Evolutionary conservation across 2,797 vertebrate genomes (phyloP), one percentile per base, ranked within the genome.

Genomic region (Sphenopsis melanotis): DNA sequence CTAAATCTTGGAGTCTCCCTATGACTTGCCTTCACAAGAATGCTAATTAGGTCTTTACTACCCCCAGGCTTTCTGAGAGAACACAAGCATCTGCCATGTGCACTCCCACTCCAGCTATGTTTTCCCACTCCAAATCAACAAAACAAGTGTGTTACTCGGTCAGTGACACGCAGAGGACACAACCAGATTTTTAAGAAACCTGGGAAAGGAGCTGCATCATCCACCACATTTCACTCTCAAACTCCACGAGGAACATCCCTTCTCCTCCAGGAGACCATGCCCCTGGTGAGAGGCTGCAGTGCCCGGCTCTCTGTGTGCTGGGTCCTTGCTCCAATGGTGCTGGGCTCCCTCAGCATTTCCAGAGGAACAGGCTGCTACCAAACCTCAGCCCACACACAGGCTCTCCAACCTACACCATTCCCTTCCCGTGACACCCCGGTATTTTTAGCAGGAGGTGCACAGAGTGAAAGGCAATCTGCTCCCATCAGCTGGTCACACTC

Each of bases 31-130:
- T 93, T 94, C 91, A 80, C 87, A 76, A 87, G 92, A 96, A 96
- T 94, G 81, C 88, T 96, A 96, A 96, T 96, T 90, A 96, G 81
- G 92, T 56, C 94, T 94, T 84, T 84, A 89, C 96, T 96, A 92
- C 84, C 95, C 78, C 81, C 89, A 91, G 95, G 96, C 94, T 93
- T 93, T 95, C 90, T 56, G 81, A 89, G 82, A 84, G 89, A 87
- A 95, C 93, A 94, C 66, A 95, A 93, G 92, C 94, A 95, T 96
- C 93, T 96, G 94, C 91, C 91, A 79, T 82, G 91, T 91, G 91
- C 89, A 84, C 95, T 95, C 91, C 95, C 83, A 90, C 93, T 87
- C 68, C 89, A 63, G 87, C 63, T 69, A 46, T 77, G 87, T 83
- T 95, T 95, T 89, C 75, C 93, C 90, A 83, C 59, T 87, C 70